phyloP scores from a whole-genome alignment of 2,113 vertebrate species.

The Hippolais icterina region DNA sequence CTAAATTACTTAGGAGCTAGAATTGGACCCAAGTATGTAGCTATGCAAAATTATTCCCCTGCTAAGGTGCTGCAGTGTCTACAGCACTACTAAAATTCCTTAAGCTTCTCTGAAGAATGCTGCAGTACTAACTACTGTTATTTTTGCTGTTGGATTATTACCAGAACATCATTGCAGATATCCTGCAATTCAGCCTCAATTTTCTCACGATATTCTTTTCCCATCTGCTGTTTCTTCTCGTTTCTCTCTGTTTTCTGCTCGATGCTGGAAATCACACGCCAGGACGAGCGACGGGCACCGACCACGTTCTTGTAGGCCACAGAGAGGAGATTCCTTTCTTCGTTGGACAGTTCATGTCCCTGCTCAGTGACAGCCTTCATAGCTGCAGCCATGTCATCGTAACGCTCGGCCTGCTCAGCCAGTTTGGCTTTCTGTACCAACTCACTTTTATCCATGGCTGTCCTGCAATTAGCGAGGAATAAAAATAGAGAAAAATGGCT shows the following conservation, averaged over 20 bases:
- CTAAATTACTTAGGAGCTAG: background rate
- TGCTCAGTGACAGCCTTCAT: slow-evolving; percentile 98
- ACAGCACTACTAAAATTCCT: background rate
- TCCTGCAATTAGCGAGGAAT: slow-evolving; percentile 51
- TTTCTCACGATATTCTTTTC: slow-evolving; percentile 92
- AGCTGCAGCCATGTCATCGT: slow-evolving; percentile 96
- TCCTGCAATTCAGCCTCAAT: slow-evolving; percentile 94
- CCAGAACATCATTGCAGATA: slow-evolving; percentile 98
- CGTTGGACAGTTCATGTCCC: slow-evolving; percentile 92
- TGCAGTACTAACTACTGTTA: slow-evolving; percentile 35
- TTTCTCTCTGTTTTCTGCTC: slow-evolving; percentile 94
- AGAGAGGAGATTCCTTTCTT: slow-evolving; percentile 96
- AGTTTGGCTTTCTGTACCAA: slow-evolving; percentile 98
- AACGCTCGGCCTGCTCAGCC: slow-evolving; percentile 96
- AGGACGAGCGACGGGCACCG: slow-evolving; percentile 93
- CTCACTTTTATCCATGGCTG: slow-evolving; percentile 95
- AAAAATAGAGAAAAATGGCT: background rate
- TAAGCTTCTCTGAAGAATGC: background rate
- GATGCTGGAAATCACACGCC: slow-evolving; percentile 97
- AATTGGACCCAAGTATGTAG: background rate
- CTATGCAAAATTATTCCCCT: background rate
- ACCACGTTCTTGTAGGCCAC: slow-evolving; percentile 99
- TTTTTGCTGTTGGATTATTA: slow-evolving; percentile 71
- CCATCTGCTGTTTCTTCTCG: slow-evolving; percentile 98
- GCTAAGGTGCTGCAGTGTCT: background rate